Conservation (phyloP, 2,888 invertebrate genomes). For the Sesia bembeciformis region DNA sequence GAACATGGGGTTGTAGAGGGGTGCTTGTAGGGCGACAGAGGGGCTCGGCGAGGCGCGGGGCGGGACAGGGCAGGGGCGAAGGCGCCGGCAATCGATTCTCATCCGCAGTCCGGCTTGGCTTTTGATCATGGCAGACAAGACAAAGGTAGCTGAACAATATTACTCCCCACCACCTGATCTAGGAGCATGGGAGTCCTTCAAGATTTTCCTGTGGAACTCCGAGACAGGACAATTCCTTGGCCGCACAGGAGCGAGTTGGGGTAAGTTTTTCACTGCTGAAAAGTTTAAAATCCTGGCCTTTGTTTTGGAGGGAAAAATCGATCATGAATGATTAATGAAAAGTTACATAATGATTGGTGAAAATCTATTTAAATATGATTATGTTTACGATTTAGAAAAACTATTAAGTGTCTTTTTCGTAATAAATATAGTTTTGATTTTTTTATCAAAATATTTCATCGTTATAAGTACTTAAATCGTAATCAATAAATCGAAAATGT, state of each 20-base stretch:
- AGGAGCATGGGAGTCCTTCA: constrained; percentile 89
- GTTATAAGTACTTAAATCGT: no score
- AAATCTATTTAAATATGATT: no score
- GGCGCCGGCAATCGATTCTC: constrained; percentile 56
- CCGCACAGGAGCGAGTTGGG: constrained; percentile 94
- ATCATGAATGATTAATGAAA: constrained; percentile 1
- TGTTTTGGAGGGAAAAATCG: constrained; percentile 45
- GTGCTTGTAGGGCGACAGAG: constrained; percentile 14
- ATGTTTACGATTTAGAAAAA: no score
- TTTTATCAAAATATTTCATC: no score
- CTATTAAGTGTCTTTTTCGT: no score
- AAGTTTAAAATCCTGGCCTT: not conserved
- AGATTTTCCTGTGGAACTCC: constrained; percentile 91
- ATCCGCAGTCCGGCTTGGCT: constrained; percentile 61
- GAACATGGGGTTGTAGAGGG: constrained; percentile 19
- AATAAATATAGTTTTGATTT: no score
- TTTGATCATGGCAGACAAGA: constrained; percentile 83
- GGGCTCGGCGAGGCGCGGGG: constrained; percentile 19
- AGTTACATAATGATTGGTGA: no score
- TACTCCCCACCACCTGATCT: constrained; percentile 87
- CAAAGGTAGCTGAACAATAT: constrained; percentile 81
- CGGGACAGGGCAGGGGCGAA: constrained; percentile 38
- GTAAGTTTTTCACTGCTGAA: constrained; percentile 75
- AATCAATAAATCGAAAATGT: no score
- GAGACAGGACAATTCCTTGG: constrained; percentile 94